These are phyloP conservation scores for Oreonectes daqikongensis DNA, from an alignment of 2,797 vertebrate genomes.

Conservation along the genomic window DNA sequence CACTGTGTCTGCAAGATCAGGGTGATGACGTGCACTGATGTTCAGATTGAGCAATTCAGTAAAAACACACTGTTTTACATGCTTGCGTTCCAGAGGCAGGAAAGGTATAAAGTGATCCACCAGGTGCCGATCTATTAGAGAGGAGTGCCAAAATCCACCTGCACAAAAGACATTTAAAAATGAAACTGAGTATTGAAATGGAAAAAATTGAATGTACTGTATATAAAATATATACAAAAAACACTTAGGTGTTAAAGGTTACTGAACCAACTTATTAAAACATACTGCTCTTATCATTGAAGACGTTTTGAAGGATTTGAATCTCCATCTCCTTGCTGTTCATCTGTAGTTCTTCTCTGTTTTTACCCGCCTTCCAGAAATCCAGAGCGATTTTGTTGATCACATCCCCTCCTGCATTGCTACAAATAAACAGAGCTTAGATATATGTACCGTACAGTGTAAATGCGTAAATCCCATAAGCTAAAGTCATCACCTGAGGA, in stretches of 20 bases:
- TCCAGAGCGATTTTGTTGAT: not conserved
- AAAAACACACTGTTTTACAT: conserved; percentile 15
- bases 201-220: too few relatives aligned
- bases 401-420: too few relatives aligned
- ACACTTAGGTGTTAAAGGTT: too few relatives aligned
- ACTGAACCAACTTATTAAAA: too few relatives aligned
- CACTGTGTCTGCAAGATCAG: not conserved
- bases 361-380: not conserved
- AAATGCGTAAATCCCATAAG: too few relatives aligned
- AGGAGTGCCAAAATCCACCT: conserved; percentile 32
- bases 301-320: not conserved
- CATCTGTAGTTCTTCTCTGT: not conserved
- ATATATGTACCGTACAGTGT: too few relatives aligned
- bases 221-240: too few relatives aligned
- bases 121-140: conserved; percentile 11
- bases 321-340: not conserved
- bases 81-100: conserved; percentile 30
- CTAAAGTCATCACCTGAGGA: not conserved
- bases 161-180: not conserved
- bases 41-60: not conserved
- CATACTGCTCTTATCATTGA: not conserved
- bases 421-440: too few relatives aligned
- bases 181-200: too few relatives aligned
- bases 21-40: accelerated
- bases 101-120: conserved; percentile 37